phyloP scores from a whole-genome alignment of 92 coral and sea anemone species.

The Phenganax stokvisi region DNA sequence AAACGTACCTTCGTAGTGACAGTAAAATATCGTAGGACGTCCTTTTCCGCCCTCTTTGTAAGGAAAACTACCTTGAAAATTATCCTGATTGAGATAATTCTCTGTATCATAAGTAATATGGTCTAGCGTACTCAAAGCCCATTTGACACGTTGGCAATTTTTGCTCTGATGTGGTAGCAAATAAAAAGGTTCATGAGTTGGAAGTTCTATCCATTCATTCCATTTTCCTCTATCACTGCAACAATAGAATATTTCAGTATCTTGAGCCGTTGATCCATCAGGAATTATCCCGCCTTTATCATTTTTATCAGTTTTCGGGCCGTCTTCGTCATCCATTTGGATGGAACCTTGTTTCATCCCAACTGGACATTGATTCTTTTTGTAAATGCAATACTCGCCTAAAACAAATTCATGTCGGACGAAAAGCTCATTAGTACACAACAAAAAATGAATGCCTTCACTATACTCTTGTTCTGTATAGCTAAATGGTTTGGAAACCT shows the following conservation, averaged over 20 bases:
- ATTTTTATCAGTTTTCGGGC: not conserved
- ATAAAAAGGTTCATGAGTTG: slow-evolving; percentile 11
- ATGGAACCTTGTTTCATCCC: slow-evolving; percentile 13
- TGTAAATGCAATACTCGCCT: slow-evolving; percentile 22
- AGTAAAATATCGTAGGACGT: slow-evolving; percentile 12
- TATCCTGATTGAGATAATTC: not conserved
- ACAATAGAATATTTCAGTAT: slow-evolving; percentile 12
- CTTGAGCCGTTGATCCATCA: not conserved
- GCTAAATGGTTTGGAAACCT: not conserved
- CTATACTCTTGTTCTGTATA: not conserved
- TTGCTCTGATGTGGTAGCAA: slow-evolving; percentile 7
- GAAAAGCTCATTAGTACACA: not conserved
- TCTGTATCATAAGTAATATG: slow-evolving; percentile 1
- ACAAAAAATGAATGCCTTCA: not conserved
- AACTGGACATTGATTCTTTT: slow-evolving; percentile 16
- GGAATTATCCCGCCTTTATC: slow-evolving; percentile 13
- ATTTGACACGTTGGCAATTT: slow-evolving; percentile 28
- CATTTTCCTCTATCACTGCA: slow-evolving; percentile 14
- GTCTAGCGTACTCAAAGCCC: slow-evolving; percentile 26
- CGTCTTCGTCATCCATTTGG: slow-evolving; percentile 19
- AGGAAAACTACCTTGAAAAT: not conserved
- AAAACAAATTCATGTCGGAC: not conserved
- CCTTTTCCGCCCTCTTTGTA: not conserved
- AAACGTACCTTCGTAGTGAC: slow-evolving; percentile 4
- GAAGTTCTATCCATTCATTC: slow-evolving; percentile 23